A percentile compares a stretch with the other conserved stretches of the same genome.
Evolutionary conservation across 2,888 invertebrate genomes (phyloP).

Genomic region (Heliconius aoede): DNA sequence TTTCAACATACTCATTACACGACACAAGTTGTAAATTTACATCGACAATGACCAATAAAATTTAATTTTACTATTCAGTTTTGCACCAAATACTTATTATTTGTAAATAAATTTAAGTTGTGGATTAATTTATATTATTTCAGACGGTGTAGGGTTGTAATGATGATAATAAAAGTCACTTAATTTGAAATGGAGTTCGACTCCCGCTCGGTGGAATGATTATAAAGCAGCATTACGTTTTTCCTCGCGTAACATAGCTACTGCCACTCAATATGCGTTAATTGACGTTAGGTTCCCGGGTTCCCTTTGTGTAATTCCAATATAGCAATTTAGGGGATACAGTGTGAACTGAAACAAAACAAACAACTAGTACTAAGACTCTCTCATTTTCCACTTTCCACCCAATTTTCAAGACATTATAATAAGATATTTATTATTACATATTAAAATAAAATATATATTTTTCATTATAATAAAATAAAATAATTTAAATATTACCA

Average conservation of each 20-base stretch:
- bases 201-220: neutral
- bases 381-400: neutral
- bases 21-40: slow-evolving; percentile 9
- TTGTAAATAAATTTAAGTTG: neutral
- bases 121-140: neutral
- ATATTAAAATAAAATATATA: too few species aligned
- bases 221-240: neutral
- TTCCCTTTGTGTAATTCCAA: too few species aligned
- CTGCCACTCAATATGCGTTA: neutral
- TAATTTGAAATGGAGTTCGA: neutral
- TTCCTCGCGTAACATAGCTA: neutral
- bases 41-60: neutral
- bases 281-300: too few species aligned
- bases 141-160: neutral
- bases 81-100: slow-evolving; percentile 1
- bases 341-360: too few species aligned
- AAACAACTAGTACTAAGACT: too few species aligned
- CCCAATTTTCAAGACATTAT: neutral
- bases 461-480: too few species aligned
- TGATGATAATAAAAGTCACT: neutral
- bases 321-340: too few species aligned
- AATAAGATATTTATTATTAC: too few species aligned
- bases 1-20: neutral
- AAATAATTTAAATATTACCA: neutral
- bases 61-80: slow-evolving; percentile 1